Conservation (phyloP, 2,888 invertebrate species). For the Dryobota labecula region DNA sequence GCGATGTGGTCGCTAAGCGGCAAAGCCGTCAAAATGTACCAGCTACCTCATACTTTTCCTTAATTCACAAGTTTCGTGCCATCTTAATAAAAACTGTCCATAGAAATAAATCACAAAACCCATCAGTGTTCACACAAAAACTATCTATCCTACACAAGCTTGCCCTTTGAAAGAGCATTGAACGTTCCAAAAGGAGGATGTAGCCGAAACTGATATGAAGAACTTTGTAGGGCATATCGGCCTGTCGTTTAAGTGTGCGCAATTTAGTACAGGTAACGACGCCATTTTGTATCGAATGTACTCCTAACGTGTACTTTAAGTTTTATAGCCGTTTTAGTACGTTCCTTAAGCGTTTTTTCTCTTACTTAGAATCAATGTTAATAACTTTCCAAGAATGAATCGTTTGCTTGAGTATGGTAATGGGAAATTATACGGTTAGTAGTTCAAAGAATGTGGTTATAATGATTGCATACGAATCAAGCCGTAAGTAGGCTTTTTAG, state of each 20-base stretch:
- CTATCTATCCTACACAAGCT: conserved; percentile 40
- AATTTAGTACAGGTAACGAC: conserved; percentile 75
- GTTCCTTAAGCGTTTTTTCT: conserved; percentile 59
- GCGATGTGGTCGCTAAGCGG: too few relatives aligned
- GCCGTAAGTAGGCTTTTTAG: not conserved
- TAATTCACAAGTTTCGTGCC: not conserved
- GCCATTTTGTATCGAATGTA: conserved; percentile 71
- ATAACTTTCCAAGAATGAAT: conserved; percentile 56
- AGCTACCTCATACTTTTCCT: not conserved
- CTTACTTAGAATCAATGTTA: conserved; percentile 69
- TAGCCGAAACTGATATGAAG: conserved; percentile 54
- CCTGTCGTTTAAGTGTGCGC: conserved; percentile 67
- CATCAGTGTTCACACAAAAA: conserved; percentile 37
- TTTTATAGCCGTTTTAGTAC: conserved; percentile 71
- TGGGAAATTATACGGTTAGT: conserved; percentile 37
- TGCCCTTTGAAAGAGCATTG: conserved; percentile 35
- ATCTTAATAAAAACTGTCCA: not conserved
- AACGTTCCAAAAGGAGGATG: conserved; percentile 47
- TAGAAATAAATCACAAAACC: conserved; percentile 28
- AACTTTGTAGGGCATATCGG: conserved; percentile 51
- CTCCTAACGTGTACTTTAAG: conserved; percentile 64
- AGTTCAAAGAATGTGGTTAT: conserved; percentile 29
- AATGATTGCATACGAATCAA: conserved; percentile 13
- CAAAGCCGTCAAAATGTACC: too few relatives aligned
- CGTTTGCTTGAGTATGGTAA: conserved; percentile 29